phyloP scores from a whole-genome alignment of 1,140 invertebrate species.

The Solen grandis region DNA sequence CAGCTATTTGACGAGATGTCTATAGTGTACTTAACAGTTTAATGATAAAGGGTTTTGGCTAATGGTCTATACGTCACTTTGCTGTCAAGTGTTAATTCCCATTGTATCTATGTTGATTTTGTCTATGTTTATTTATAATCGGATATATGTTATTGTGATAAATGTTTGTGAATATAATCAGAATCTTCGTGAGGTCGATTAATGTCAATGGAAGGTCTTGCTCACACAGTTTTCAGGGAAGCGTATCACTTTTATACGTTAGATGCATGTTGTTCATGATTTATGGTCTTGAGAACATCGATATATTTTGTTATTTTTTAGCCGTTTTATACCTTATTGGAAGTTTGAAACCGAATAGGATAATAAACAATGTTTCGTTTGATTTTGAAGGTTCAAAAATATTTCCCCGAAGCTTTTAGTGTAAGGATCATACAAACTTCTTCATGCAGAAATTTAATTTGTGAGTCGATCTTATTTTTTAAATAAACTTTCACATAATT shows the following conservation, averaged over 20 bases:
- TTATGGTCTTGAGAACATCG: too few relatives aligned
- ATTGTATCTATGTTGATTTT: not conserved
- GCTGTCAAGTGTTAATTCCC: not conserved
- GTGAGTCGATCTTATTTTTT: not conserved
- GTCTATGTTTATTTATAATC: not conserved
- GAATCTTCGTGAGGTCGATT: too few relatives aligned
- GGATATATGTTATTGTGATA: too few relatives aligned
- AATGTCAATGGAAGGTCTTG: too few relatives aligned
- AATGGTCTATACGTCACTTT: not conserved
- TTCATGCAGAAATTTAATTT: not conserved
- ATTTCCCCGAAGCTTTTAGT: not conserved
- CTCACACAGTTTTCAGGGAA: too few relatives aligned
- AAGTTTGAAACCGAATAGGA: not conserved
- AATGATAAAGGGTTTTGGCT: too few relatives aligned
- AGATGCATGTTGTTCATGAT: too few relatives aligned
- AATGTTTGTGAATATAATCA: too few relatives aligned
- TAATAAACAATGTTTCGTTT: not conserved
- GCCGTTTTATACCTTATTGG: too few relatives aligned
- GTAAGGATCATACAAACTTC: not conserved
- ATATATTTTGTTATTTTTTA: too few relatives aligned
- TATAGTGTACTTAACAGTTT: not conserved
- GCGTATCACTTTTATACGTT: too few relatives aligned
- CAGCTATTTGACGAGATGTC: not conserved
- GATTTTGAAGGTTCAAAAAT: not conserved
- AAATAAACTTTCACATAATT: not conserved